phyloP scores from a whole-genome alignment of 1,140 invertebrate genomes.

The Copidosoma floridanum region DNA sequence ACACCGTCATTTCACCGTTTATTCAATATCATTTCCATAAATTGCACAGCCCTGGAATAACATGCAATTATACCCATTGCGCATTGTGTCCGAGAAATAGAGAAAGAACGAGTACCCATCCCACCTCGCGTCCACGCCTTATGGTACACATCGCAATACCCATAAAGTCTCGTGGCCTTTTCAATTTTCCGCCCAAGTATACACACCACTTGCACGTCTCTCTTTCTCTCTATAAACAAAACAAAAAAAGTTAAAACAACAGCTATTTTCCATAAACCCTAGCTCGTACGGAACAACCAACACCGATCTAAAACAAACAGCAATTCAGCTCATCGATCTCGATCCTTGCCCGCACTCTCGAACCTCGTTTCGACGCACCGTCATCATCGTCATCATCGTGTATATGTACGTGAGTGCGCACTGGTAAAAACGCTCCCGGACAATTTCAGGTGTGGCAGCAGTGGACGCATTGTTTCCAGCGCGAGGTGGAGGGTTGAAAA shows the following conservation, averaged over 20 bases:
- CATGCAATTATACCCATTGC: slow-evolving; percentile 18
- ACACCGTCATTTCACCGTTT: background rate
- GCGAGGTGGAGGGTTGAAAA: slow-evolving; percentile 17
- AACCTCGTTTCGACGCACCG: slow-evolving; percentile 15
- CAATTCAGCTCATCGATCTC: too few relatives aligned
- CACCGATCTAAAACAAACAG: background rate
- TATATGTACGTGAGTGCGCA: background rate
- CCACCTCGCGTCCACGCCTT: background rate
- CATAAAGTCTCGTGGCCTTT: background rate
- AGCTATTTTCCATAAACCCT: slow-evolving; percentile 11
- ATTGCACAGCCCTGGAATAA: slow-evolving; percentile 14
- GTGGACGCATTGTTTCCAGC: slow-evolving; percentile 20
- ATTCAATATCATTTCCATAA: slow-evolving; percentile 20
- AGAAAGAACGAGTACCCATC: too few relatives aligned
- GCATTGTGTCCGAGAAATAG: background rate
- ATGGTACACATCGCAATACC: too few relatives aligned
- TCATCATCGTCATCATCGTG: too few relatives aligned
- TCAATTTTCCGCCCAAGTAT: slow-evolving; percentile 3
- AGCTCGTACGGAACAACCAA: slow-evolving; percentile 7
- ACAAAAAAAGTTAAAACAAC: background rate
- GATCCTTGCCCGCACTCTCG: background rate
- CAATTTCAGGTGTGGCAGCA: slow-evolving; percentile 5
- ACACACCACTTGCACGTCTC: background rate
- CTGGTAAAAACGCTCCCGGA: slow-evolving; percentile 15
- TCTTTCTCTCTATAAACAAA: too few relatives aligned